phyloP scores from a whole-genome alignment of 2,888 invertebrate genomes.

The Mythimna loreyi region DNA sequence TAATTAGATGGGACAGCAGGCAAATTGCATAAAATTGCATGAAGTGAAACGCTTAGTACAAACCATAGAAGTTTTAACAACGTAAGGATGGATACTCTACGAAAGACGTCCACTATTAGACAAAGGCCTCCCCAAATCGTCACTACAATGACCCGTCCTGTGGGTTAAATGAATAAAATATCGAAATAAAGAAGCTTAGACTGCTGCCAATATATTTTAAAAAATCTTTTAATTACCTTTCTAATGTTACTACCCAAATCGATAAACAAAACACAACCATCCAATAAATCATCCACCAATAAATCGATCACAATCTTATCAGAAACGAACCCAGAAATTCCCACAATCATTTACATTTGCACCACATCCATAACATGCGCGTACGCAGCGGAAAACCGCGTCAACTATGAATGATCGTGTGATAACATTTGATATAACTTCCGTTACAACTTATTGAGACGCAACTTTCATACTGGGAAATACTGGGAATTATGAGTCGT shows the following conservation, averaged over 20 bases:
- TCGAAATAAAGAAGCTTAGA: too few species aligned
- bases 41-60: too few species aligned
- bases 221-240: too few species aligned
- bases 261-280: constrained; percentile 18
- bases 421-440: constrained; percentile 66
- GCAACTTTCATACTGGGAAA: constrained; percentile 62
- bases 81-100: too few species aligned
- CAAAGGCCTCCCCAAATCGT: too few species aligned
- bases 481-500: constrained; percentile 55
- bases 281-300: constrained; percentile 43
- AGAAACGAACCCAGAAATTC: constrained; percentile 48
- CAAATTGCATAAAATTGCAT: too few species aligned
- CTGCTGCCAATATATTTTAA: too few species aligned
- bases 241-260: background rate
- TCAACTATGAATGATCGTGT: constrained; percentile 61
- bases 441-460: constrained; percentile 60
- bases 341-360: constrained; percentile 62
- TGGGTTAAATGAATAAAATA: background rate
- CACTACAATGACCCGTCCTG: too few species aligned
- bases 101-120: too few species aligned
- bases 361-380: constrained; percentile 63
- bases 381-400: constrained; percentile 56
- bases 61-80: too few species aligned
- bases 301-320: constrained; percentile 42
- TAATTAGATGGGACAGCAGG: too few species aligned